Percentiles rank a stretch among this genome's conserved stretches.
phyloP scores from a whole-genome alignment of 1,140 invertebrate genomes.

The Mamestra configurata region DNA sequence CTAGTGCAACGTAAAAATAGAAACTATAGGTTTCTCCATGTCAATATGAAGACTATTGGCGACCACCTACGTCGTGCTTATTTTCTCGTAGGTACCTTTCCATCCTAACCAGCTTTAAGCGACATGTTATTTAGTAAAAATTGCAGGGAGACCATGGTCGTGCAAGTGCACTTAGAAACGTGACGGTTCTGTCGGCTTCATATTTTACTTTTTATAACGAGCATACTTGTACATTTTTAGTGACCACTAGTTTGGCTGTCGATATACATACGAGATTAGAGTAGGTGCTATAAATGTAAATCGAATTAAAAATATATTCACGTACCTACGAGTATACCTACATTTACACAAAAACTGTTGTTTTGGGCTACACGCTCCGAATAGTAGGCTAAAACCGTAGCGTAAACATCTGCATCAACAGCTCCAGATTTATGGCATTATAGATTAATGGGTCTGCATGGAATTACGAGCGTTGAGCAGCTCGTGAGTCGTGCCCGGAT shows the following conservation, averaged over 20 bases:
- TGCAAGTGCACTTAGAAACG: not conserved
- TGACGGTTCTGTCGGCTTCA: not conserved
- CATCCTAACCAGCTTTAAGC: not conserved
- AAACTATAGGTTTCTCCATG: too few relatives aligned
- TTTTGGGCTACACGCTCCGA: constrained; percentile 35
- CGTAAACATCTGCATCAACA: constrained; percentile 38
- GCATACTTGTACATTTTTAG: not conserved
- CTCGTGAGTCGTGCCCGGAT: not conserved
- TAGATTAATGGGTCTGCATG: constrained; percentile 33
- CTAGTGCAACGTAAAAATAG: too few relatives aligned
- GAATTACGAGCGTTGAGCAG: constrained; percentile 25
- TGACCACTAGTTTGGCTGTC: not conserved
- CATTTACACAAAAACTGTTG: constrained; percentile 26
- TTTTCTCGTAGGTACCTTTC: not conserved
- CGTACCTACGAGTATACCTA: too few relatives aligned
- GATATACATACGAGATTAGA: not conserved
- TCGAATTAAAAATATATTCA: too few relatives aligned
- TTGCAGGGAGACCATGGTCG: not conserved
- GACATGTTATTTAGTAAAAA: not conserved
- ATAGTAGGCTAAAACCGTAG: constrained; percentile 42
- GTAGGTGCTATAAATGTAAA: not conserved
- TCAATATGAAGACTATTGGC: not conserved
- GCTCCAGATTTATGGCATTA: constrained; percentile 30
- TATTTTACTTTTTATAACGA: not conserved
- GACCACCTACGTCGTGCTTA: too few relatives aligned